Evolutionary conservation across 2,797 vertebrate species (phyloP).

Genomic region (Tiaroga cobitis): DNA sequence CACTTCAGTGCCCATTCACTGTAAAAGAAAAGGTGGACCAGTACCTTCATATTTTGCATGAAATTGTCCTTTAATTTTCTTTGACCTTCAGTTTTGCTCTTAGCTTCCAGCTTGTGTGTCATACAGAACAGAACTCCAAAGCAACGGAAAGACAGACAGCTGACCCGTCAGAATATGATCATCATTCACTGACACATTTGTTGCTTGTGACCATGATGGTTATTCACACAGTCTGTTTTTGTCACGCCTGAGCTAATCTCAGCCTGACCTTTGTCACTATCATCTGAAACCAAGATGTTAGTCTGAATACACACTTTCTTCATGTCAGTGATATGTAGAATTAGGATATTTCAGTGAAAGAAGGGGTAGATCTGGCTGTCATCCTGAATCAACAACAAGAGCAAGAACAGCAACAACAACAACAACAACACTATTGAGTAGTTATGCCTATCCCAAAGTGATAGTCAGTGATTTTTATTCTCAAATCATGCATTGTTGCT

Average conservation of each 20-base stretch:
- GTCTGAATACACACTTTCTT: slow-evolving; percentile 17
- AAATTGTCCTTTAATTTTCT: not conserved
- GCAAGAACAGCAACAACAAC: not conserved
- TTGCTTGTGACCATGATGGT: slow-evolving; percentile 47
- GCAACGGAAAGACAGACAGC: slow-evolving; percentile 24
- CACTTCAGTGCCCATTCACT: not conserved
- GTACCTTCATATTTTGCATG: not conserved
- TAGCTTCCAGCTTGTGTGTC: not conserved
- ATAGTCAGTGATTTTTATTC: not conserved
- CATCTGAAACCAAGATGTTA: slow-evolving; percentile 25
- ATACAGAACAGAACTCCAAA: slow-evolving; percentile 30
- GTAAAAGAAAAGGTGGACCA: not conserved
- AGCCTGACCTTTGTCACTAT: slow-evolving; percentile 51
- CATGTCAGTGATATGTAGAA: not conserved
- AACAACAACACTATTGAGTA: not conserved
- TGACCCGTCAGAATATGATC: slow-evolving; percentile 29
- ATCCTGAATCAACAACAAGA: not conserved
- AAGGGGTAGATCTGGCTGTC: not conserved
- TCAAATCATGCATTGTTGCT: not conserved
- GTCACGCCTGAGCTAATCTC: slow-evolving; percentile 39
- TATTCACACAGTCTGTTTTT: slow-evolving; percentile 46
- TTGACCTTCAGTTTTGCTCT: slow-evolving; percentile 5
- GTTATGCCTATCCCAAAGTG: not conserved
- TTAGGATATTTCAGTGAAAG: slow-evolving; percentile 5
- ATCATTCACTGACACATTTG: slow-evolving; percentile 42